phyloP scores from a whole-genome alignment of 2,888 invertebrate species.

The Antheraea yamamai region DNA sequence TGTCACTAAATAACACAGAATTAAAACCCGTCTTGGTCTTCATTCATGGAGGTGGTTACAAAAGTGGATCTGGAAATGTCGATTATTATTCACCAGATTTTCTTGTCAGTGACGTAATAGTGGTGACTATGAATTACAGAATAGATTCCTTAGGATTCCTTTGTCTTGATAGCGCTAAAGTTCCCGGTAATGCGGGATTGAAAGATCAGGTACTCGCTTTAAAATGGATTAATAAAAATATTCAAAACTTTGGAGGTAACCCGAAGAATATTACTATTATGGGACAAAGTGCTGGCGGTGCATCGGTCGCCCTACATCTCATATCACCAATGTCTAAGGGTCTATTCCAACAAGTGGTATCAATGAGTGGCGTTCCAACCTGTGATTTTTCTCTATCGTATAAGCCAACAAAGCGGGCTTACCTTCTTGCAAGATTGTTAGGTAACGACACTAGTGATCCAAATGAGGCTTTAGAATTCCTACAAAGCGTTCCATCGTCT shows the following conservation, averaged over 20 bases:
- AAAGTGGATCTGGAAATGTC: slow-evolving; percentile 51
- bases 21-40: slow-evolving; percentile 56
- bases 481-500: slow-evolving; percentile 43
- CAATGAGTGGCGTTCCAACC: slow-evolving; percentile 70
- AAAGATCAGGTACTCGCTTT: slow-evolving; percentile 60
- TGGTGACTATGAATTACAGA: slow-evolving; percentile 62
- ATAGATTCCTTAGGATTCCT: slow-evolving; percentile 57
- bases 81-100: slow-evolving; percentile 54
- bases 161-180: slow-evolving; percentile 50
- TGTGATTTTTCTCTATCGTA: slow-evolving; percentile 46
- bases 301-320: slow-evolving; percentile 37
- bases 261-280: slow-evolving; percentile 49
- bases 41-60: slow-evolving; percentile 56
- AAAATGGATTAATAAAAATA: slow-evolving; percentile 51
- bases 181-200: slow-evolving; percentile 59
- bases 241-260: slow-evolving; percentile 50
- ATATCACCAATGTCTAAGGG: slow-evolving; percentile 48
- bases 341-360: slow-evolving; percentile 68
- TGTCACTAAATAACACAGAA: slow-evolving; percentile 35
- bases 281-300: slow-evolving; percentile 49
- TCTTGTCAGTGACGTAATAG: slow-evolving; percentile 49
- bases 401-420: slow-evolving; percentile 43
- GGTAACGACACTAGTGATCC: slow-evolving; percentile 47
- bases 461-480: slow-evolving; percentile 43
- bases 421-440: slow-evolving; percentile 44